A percentile compares a stretch with the other conserved stretches of the same genome.
Conservation (phyloP, 2,888 invertebrate species). For the Hemicrepidius hirtus region DNA sequence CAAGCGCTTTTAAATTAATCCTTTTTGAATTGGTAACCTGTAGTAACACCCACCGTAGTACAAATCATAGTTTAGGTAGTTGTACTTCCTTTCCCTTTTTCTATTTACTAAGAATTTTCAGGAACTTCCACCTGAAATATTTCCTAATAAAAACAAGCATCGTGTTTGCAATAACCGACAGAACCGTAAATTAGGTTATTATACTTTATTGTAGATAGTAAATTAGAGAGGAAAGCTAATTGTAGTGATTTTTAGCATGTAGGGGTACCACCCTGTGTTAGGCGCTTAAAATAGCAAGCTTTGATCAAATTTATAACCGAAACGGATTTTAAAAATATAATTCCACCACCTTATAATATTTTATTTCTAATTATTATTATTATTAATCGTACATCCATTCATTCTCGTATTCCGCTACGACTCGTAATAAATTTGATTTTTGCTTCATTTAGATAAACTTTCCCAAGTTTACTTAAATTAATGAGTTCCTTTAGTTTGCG, state of each 20-base stretch:
- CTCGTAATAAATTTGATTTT: conserved; percentile 41
- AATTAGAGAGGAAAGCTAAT: conserved; percentile 50
- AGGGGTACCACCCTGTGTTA: conserved; percentile 51
- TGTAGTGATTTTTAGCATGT: conserved; percentile 50
- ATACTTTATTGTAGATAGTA: conserved; percentile 51
- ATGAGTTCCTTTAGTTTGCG: conserved; percentile 40
- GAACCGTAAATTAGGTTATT: conserved; percentile 50
- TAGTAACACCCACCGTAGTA: conserved; percentile 19
- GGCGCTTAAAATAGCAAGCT: conserved; percentile 43
- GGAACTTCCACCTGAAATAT: not conserved
- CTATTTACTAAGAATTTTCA: not conserved
- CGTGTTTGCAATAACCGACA: conserved; percentile 11
- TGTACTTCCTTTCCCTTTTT: not conserved
- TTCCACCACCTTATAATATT: conserved; percentile 19
- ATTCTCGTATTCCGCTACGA: conserved; percentile 11
- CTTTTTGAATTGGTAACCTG: conserved; percentile 43
- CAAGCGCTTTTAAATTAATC: conserved; percentile 36
- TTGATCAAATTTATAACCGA: conserved; percentile 40
- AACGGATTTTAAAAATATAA: conserved; percentile 36
- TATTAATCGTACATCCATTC: conserved; percentile 19
- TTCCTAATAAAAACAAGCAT: not conserved
- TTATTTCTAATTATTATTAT: conserved; percentile 7
- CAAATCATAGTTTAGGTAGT: too few relatives aligned
- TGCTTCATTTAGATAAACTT: conserved; percentile 34
- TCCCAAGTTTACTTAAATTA: conserved; percentile 44